Evolutionary conservation across 2,888 invertebrate genomes (phyloP).

Genomic region (Dryobota labecula): DNA sequence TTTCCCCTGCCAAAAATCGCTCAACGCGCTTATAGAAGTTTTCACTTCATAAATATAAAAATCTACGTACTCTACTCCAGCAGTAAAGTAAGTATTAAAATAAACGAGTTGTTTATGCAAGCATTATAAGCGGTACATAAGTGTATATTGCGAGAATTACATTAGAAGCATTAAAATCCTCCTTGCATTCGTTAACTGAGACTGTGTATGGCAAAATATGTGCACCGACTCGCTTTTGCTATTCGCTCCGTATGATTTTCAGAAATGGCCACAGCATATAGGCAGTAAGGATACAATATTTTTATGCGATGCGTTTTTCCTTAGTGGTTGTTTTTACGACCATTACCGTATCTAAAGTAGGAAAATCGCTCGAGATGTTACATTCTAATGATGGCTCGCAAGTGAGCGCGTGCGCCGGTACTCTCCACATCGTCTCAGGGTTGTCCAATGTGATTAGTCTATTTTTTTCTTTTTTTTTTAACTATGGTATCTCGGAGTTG

Average conservation of each 20-base stretch:
- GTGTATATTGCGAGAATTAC: conserved; percentile 86
- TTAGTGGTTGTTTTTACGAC: conserved; percentile 85
- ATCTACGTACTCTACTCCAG: conserved; percentile 3
- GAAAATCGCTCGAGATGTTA: conserved; percentile 89
- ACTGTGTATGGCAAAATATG: conserved; percentile 89
- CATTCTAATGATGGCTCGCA: conserved; percentile 88
- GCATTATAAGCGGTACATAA: conserved; percentile 77
- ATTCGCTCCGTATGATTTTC: conserved; percentile 90
- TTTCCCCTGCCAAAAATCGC: too few species aligned
- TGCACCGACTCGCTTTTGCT: conserved; percentile 82
- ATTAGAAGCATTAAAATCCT: conserved; percentile 88
- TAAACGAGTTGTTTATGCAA: conserved; percentile 73
- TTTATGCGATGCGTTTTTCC: conserved; percentile 89
- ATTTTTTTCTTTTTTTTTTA: too few species aligned
- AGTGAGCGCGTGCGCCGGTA: conserved; percentile 88
- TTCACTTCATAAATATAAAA: conserved; percentile 14
- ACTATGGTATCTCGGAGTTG: too few species aligned
- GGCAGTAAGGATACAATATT: conserved; percentile 89
- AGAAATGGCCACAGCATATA: conserved; percentile 88
- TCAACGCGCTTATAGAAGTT: too few species aligned
- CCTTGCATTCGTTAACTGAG: conserved; percentile 87
- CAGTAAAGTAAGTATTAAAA: conserved; percentile 45
- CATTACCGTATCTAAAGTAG: conserved; percentile 89
- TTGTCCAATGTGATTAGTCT: conserved; percentile 60
- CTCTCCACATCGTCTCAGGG: conserved; percentile 74